Evolutionary conservation across 1,140 invertebrate genomes (phyloP).

Genomic region (Drosophila busckii): DNA sequence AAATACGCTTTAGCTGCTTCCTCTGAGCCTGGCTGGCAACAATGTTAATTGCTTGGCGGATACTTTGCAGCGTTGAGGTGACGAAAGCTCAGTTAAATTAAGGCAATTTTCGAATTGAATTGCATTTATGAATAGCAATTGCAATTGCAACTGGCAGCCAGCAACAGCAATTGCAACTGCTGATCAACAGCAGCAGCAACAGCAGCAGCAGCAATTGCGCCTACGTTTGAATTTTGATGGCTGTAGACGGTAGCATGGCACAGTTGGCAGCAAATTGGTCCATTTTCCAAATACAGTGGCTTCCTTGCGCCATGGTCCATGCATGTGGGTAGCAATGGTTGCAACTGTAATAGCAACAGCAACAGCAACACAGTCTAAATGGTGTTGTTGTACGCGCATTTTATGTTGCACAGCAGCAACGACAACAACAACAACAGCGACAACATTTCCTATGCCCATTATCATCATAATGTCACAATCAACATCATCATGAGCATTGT

Average conservation of each 20-base stretch:
- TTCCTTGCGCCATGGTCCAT: conserved; percentile 46
- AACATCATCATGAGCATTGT: conserved; percentile 20
- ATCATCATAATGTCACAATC: conserved; percentile 1
- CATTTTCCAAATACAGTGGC: conserved; percentile 69
- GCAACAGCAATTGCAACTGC: conserved; percentile 16
- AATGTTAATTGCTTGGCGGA: conserved; percentile 36
- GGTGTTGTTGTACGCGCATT: conserved; percentile 55
- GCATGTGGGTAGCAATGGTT: conserved; percentile 51
- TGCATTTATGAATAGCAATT: conserved; percentile 77
- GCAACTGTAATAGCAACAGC: conserved; percentile 37
- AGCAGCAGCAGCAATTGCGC: conserved; percentile 28
- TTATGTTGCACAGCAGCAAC: conserved; percentile 39
- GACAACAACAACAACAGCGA: conserved; percentile 23
- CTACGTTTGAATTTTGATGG: conserved; percentile 31
- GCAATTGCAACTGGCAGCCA: conserved; percentile 24
- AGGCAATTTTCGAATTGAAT: conserved; percentile 73
- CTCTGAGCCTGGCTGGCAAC: conserved; percentile 4
- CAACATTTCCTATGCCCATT: background rate
- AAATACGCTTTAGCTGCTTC: conserved; percentile 12
- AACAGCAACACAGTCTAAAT: conserved; percentile 51
- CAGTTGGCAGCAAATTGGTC: conserved; percentile 74
- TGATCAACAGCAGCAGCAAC: conserved; percentile 20
- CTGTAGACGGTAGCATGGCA: conserved; percentile 45
- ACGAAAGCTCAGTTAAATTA: conserved; percentile 55
- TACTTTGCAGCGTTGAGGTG: conserved; percentile 26